phyloP scores from a whole-genome alignment of 1,140 invertebrate species.

The Lepidurus couesii region DNA sequence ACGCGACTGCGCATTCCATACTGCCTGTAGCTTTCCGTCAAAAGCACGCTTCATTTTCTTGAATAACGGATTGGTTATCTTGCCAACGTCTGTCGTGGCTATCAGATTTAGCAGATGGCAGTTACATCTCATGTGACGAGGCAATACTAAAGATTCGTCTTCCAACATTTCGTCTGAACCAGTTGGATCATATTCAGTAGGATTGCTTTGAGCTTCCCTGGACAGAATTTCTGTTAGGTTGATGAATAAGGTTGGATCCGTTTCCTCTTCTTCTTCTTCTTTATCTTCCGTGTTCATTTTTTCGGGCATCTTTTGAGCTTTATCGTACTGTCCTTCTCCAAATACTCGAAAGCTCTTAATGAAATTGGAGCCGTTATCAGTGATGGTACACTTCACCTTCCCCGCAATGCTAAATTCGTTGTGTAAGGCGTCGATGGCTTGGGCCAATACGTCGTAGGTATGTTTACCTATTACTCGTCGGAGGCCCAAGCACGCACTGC shows the following conservation, averaged over 20 bases:
- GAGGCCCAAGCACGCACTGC: slow-evolving; percentile 28
- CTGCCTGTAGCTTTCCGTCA: slow-evolving; percentile 26
- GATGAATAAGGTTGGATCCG: neutral
- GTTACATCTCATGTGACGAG: slow-evolving; percentile 23
- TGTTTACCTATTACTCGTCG: slow-evolving; percentile 2
- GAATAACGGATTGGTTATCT: slow-evolving; percentile 20
- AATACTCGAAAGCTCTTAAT: slow-evolving; percentile 29
- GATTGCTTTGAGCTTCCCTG: neutral
- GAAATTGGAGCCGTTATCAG: slow-evolving; percentile 23
- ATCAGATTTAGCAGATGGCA: slow-evolving; percentile 28
- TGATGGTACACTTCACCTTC: slow-evolving; percentile 25
- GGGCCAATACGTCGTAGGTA: slow-evolving; percentile 26
- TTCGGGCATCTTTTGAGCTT: slow-evolving; percentile 25
- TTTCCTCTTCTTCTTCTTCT: slow-evolving; percentile 15
- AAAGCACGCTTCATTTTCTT: slow-evolving; percentile 27
- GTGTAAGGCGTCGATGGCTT: slow-evolving; percentile 27
- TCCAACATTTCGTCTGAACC: neutral
- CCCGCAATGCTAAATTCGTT: slow-evolving; percentile 29
- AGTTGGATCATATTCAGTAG: neutral
- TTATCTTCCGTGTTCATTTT: neutral
- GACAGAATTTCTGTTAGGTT: neutral
- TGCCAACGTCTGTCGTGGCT: slow-evolving; percentile 27
- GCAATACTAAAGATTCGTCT: neutral
- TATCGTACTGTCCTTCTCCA: slow-evolving; percentile 23
- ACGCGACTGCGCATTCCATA: slow-evolving; percentile 31